A percentile compares a stretch with the other conserved stretches of the same genome.
Conservation (phyloP, 2,113 vertebrate species). For the Hucho hucho region DNA sequence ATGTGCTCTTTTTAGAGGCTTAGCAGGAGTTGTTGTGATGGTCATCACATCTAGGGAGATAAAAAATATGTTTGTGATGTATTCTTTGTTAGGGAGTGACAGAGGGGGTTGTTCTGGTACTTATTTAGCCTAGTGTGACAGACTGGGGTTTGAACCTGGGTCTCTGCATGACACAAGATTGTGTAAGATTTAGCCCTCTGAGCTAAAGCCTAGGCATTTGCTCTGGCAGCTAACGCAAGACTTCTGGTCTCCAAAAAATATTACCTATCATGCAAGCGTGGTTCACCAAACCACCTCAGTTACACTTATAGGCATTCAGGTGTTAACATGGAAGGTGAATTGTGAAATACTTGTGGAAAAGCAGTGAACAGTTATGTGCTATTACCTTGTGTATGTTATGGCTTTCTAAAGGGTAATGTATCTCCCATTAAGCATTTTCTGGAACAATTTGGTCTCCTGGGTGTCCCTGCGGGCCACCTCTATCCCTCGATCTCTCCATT, state of each 20-base stretch:
- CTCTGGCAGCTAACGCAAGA: too few relatives aligned
- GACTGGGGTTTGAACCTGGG: neutral
- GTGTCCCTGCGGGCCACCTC: conserved; percentile 29
- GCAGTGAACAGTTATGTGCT: conserved; percentile 7
- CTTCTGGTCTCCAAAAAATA: too few relatives aligned
- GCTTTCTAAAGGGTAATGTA: conserved; percentile 18
- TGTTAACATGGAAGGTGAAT: too few relatives aligned
- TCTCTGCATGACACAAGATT: too few relatives aligned
- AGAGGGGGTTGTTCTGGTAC: neutral
- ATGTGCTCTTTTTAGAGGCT: neutral
- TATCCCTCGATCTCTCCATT: conserved; percentile 47
- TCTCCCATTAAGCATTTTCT: conserved; percentile 27
- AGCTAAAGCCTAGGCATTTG: too few relatives aligned
- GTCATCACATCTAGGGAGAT: conserved; percentile 5
- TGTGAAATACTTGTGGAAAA: too few relatives aligned
- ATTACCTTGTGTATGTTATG: neutral
- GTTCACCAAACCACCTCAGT: too few relatives aligned
- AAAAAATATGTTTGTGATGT: conserved; percentile 2
- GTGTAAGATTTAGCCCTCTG: too few relatives aligned
- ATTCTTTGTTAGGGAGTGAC: neutral
- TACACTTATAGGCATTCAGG: too few relatives aligned
- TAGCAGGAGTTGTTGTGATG: neutral
- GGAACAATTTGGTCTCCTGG: conserved; percentile 42
- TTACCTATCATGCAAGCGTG: too few relatives aligned
- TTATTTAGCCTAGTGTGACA: neutral